A percentile compares a stretch with the other conserved stretches of the same genome.
Evolutionary conservation across 1,140 invertebrate genomes (phyloP).

Genomic region (Drosophila nebulosa): DNA sequence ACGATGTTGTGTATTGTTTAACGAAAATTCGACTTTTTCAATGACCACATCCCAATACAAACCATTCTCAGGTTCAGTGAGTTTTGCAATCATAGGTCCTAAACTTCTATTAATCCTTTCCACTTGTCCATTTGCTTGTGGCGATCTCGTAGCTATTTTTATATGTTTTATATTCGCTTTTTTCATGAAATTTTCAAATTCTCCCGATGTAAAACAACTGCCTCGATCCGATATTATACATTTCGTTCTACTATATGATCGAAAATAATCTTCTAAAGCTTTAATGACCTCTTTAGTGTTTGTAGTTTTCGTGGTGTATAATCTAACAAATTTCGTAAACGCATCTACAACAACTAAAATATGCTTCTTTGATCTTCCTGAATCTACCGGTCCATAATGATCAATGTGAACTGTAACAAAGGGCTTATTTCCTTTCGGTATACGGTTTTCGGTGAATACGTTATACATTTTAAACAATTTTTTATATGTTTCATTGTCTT

Average conservation of each 20-base stretch:
- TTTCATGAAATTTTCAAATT: not conserved
- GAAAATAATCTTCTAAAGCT: not conserved
- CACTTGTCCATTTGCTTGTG: not conserved
- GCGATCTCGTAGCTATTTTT: not conserved
- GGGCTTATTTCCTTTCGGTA: conserved; percentile 39
- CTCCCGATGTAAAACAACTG: not conserved
- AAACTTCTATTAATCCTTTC: not conserved
- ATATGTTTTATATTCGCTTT: not conserved
- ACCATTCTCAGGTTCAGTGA: not conserved
- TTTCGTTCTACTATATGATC: not conserved
- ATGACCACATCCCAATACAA: too few species aligned
- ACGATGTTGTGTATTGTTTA: too few species aligned
- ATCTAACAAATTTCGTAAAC: not conserved
- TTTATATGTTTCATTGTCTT: not conserved
- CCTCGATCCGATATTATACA: conserved; percentile 7
- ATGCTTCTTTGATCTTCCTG: not conserved
- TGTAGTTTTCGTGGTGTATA: not conserved
- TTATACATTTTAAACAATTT: conserved; percentile 63
- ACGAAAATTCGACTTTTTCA: too few species aligned
- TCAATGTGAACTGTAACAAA: not conserved
- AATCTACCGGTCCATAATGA: not conserved
- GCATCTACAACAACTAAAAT: not conserved
- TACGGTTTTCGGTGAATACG: not conserved
- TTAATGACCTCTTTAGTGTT: not conserved
- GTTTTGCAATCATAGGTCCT: not conserved